These are phyloP conservation scores for Tenthredo scrophulariae DNA, from an alignment of 2,888 invertebrate species.

Conservation along the genomic window DNA sequence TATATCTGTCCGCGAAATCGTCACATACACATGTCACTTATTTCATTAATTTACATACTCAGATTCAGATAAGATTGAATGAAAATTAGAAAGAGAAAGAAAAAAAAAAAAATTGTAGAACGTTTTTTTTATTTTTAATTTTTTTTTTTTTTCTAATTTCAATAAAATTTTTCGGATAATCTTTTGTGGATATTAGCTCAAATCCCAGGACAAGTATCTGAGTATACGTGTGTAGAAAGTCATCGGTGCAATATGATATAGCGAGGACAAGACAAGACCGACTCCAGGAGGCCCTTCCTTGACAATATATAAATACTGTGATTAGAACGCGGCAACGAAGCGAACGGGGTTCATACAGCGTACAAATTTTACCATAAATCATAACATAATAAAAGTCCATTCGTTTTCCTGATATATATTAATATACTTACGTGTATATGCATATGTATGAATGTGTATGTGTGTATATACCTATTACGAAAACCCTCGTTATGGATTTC, in stretches of 20 bases:
- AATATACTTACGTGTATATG: not conserved
- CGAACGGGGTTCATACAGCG: not conserved
- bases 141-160: not conserved
- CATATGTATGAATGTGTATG: not conserved
- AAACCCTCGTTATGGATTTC: slow-evolving; percentile 15
- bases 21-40: not conserved
- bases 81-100: not conserved
- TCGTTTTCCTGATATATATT: not conserved
- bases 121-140: not conserved
- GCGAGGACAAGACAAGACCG: not conserved
- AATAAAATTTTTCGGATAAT: not conserved
- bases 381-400: not conserved
- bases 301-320: not conserved
- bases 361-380: not conserved
- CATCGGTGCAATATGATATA: not conserved
- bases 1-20: not conserved
- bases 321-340: not conserved
- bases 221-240: not conserved
- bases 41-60: not conserved
- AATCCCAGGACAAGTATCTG: not conserved
- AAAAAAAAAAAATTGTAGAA: not conserved
- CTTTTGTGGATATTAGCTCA: not conserved
- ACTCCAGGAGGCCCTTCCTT: not conserved
- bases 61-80: not conserved
- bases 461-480: not conserved